Evolutionary conservation across 53 echinoderm and acorn worm genomes (phyloP).

Genomic region (Holothuria scabra): DNA sequence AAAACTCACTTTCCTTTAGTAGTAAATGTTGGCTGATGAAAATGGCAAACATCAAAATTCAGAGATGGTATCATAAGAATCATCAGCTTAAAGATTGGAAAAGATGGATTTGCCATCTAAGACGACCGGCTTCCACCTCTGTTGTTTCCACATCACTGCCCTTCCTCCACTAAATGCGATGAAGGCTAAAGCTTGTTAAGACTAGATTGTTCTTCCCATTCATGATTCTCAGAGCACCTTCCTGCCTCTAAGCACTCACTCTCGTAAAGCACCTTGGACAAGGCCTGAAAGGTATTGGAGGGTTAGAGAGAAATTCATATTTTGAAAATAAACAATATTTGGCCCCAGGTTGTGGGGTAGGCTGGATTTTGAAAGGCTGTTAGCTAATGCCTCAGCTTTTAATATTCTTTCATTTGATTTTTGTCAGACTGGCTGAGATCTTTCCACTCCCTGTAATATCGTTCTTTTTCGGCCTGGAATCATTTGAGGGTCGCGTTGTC

Average conservation of each 20-base stretch:
- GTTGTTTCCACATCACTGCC: conserved; percentile 32
- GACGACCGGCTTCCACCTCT: neutral
- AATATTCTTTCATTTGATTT: conserved; percentile 36
- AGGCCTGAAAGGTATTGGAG: conserved; percentile 42
- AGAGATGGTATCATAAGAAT: no score
- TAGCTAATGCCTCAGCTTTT: conserved; percentile 42
- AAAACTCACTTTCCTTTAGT: no score
- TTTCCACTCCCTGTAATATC: conserved; percentile 12
- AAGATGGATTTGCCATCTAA: no score
- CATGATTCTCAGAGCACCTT: neutral
- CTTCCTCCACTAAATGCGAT: conserved; percentile 8
- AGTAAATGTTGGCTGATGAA: no score
- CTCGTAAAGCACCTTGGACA: conserved; percentile 21
- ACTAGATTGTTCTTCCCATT: conserved; percentile 24
- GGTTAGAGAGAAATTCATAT: conserved; percentile 36
- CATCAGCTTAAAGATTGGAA: no score
- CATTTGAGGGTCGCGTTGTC: conserved; percentile 31
- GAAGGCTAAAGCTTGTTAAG: conserved; percentile 43
- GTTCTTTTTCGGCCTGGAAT: conserved; percentile 20
- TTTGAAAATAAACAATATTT: conserved; percentile 41
- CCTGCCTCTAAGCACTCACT: conserved; percentile 31
- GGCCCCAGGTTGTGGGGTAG: conserved; percentile 27
- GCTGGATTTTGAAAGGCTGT: conserved; percentile 43
- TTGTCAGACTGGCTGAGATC: conserved; percentile 35
- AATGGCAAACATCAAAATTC: no score